These are phyloP conservation scores for Frankliniella intonsa DNA, from an alignment of 2,888 invertebrate genomes.

Conservation along the genomic window DNA sequence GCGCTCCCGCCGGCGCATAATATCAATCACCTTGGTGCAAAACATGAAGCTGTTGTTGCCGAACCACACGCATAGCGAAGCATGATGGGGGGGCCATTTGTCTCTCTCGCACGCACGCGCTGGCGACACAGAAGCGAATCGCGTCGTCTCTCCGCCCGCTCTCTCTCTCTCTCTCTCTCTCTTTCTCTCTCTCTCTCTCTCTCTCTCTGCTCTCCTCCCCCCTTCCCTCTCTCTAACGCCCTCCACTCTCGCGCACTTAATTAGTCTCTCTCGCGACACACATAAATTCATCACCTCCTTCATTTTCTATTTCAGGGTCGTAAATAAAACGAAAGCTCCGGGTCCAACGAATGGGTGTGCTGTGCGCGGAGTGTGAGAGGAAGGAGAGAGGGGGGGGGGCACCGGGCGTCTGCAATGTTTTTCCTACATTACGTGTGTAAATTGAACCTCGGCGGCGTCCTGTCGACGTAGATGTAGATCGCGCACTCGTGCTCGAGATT, in stretches of 20 bases:
- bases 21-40: background rate
- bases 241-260: background rate
- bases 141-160: background rate
- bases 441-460: background rate
- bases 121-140: background rate
- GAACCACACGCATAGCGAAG: background rate
- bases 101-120: background rate
- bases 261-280: slow-evolving; percentile 14
- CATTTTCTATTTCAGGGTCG: slow-evolving; percentile 22
- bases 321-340: slow-evolving; percentile 20
- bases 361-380: background rate
- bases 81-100: background rate
- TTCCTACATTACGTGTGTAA: slow-evolving; percentile 5
- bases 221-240: background rate
- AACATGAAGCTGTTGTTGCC: background rate
- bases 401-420: background rate
- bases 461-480: background rate
- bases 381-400: background rate
- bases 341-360: background rate
- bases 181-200: background rate
- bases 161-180: background rate
- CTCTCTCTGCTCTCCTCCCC: background rate
- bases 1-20: background rate
- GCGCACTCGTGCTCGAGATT: too few species aligned
- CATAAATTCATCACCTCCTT: slow-evolving; percentile 26